Percentiles rank a stretch among this genome's conserved stretches.
Conservation (phyloP, 2,113 vertebrate species). For the Aptenodytes patagonicus region DNA sequence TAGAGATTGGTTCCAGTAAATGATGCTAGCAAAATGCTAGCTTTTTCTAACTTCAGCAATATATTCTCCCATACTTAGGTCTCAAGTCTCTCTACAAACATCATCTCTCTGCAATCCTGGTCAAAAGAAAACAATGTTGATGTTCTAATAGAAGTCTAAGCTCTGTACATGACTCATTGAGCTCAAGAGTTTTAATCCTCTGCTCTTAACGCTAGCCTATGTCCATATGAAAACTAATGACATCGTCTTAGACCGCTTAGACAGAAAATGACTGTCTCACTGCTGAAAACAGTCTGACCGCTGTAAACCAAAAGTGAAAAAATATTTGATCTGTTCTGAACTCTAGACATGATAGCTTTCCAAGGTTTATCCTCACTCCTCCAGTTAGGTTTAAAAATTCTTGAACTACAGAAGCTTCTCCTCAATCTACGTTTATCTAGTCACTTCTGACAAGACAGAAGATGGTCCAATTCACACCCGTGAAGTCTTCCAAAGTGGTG, state of each 20-base stretch:
- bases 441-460: not conserved
- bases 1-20: not conserved
- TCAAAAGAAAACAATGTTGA: not conserved
- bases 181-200: not conserved
- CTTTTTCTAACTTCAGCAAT: not conserved
- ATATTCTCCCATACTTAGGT: not conserved
- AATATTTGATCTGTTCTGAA: not conserved
- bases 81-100: not conserved
- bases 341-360: not conserved
- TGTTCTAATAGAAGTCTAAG: not conserved
- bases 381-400: not conserved
- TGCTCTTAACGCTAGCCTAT: not conserved
- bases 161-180: not conserved
- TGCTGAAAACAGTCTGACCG: not conserved
- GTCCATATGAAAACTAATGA: not conserved
- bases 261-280: not conserved
- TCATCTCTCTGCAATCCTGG: not conserved
- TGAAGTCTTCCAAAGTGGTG: not conserved
- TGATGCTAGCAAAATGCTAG: not conserved
- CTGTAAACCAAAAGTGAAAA: not conserved
- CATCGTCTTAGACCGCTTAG: not conserved
- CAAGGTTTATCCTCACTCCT: not conserved
- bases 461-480: not conserved
- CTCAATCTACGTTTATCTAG: not conserved
- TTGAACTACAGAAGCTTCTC: not conserved